Evolutionary conservation across 2,888 invertebrate genomes (phyloP).

Genomic region (Phorcus lineatus): DNA sequence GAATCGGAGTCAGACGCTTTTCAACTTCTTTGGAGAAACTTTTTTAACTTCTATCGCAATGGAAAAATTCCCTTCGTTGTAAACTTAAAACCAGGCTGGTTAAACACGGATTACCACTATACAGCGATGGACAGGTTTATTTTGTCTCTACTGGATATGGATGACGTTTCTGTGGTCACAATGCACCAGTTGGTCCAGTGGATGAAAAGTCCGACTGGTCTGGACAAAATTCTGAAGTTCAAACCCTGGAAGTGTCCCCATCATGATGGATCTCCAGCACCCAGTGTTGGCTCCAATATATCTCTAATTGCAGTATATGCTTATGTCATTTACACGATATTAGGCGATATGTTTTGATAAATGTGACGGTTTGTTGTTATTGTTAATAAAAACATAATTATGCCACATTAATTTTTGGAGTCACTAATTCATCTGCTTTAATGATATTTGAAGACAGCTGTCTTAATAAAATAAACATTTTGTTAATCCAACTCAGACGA

Average conservation of each 20-base stretch:
- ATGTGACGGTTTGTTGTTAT: no score
- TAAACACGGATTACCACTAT: conserved; percentile 71
- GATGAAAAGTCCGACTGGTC: conserved; percentile 26
- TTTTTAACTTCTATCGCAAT: conserved; percentile 81
- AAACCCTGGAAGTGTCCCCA: conserved; percentile 29
- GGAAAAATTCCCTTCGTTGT: conserved; percentile 86
- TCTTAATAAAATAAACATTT: no score
- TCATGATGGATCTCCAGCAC: not conserved
- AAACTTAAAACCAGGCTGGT: conserved; percentile 88
- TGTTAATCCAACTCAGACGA: no score
- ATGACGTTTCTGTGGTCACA: conserved; percentile 35
- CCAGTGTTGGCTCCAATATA: no score
- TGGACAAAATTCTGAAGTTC: conserved; percentile 12
- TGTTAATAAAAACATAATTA: no score
- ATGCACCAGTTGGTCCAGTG: conserved; percentile 32
- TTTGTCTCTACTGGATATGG: conserved; percentile 16
- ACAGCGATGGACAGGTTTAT: conserved; percentile 37
- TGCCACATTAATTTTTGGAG: no score
- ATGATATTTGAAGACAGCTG: no score
- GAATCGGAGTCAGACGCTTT: conserved; percentile 36
- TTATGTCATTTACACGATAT: no score
- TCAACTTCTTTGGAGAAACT: conserved; percentile 82
- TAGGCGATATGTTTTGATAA: no score
- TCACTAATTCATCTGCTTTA: no score
- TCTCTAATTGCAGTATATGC: no score